Evolutionary conservation across 2,797 vertebrate genomes (phyloP).

Genomic region (Buphagus erythrorhynchus): DNA sequence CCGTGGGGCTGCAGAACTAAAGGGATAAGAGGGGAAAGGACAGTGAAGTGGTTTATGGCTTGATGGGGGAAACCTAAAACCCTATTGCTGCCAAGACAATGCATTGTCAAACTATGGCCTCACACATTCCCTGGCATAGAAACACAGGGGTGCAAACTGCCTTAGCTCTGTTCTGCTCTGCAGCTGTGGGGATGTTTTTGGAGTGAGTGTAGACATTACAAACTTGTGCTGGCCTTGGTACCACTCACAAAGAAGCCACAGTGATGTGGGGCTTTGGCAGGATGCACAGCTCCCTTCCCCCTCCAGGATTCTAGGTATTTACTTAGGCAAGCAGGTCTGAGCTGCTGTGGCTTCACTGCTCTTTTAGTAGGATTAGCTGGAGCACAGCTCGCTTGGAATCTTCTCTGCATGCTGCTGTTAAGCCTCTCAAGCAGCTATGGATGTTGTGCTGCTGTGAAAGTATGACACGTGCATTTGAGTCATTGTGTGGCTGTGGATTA

Average conservation of each 20-base stretch:
- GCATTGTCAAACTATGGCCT: neutral
- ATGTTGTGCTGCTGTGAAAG: conserved; percentile 25
- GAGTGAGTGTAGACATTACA: neutral
- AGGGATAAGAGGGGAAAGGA: neutral
- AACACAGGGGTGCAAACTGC: neutral
- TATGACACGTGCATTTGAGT: neutral
- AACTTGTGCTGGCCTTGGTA: neutral
- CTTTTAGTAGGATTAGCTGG: conserved; percentile 44
- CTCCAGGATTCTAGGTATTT: conserved; percentile 7
- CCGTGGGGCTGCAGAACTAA: neutral
- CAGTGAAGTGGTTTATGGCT: neutral
- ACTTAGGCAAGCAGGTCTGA: conserved; percentile 30
- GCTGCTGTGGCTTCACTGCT: conserved; percentile 28
- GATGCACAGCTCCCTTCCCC: neutral
- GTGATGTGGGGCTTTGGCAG: conserved; percentile 30
- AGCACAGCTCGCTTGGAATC: conserved; percentile 22
- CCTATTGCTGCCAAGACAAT: neutral
- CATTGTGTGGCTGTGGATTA: neutral
- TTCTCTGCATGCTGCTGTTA: conserved; percentile 8
- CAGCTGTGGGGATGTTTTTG: conserved; percentile 36
- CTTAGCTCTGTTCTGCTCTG: neutral
- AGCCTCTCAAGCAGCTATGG: conserved; percentile 21
- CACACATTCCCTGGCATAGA: neutral
- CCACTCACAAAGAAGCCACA: conserved; percentile 9
- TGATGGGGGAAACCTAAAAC: neutral